Conservation (phyloP, 2,113 vertebrate species). For the Myrmophylax atrothorax region DNA sequence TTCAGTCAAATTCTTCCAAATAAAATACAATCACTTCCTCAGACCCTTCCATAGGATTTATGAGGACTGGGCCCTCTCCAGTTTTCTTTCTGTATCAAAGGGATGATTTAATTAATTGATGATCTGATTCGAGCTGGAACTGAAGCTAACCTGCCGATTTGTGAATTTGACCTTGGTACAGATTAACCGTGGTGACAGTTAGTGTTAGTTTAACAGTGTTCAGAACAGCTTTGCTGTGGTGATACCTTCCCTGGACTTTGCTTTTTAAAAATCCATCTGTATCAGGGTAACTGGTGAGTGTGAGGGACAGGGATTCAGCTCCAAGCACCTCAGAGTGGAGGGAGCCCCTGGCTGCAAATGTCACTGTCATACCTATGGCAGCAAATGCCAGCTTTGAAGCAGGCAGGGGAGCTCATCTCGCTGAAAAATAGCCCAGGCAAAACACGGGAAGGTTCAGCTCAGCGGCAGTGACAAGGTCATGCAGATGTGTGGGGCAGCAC, state of each 20-base stretch:
- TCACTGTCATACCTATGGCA: constrained; percentile 20
- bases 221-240: background rate
- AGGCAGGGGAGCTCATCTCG: background rate
- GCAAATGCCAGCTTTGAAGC: background rate
- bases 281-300: rapidly evolving
- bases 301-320: background rate
- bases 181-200: background rate
- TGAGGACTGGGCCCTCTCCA: background rate
- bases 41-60: background rate
- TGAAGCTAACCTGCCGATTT: background rate
- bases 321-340: background rate
- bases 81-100: constrained; percentile 12
- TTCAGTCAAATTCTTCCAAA: background rate
- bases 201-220: background rate
- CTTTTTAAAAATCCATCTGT: background rate
- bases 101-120: constrained; percentile 57
- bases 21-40: background rate
- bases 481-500: background rate
- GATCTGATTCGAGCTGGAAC: constrained; percentile 34
- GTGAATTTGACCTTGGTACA: constrained; percentile 32
- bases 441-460: background rate
- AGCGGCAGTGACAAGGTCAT: background rate
- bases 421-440: background rate
- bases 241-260: background rate
- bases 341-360: background rate